These are phyloP conservation scores for Drosophila merina DNA, from an alignment of 2,888 invertebrate species.

Conservation along the genomic window DNA sequence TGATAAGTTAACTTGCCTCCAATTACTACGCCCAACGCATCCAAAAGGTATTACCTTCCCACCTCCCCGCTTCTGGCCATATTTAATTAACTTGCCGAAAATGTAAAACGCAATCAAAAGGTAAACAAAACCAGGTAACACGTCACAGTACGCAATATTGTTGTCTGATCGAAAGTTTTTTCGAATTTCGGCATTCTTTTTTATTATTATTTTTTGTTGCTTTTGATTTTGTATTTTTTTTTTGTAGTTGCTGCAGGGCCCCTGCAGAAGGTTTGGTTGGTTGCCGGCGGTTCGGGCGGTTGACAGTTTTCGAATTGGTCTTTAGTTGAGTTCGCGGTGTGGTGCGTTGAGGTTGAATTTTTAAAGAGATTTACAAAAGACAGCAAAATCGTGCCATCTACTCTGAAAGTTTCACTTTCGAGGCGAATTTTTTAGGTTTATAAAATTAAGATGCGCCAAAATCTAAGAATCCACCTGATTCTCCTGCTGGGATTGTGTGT, in stretches of 20 bases:
- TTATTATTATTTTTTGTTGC: conserved; percentile 27
- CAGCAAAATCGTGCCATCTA: not conserved
- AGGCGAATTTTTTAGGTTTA: conserved; percentile 6
- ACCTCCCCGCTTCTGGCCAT: conserved; percentile 9
- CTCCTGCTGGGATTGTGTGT: conserved; percentile 58
- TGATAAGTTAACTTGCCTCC: conserved; percentile 42
- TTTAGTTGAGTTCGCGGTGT: conserved; percentile 67
- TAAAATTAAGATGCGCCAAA: conserved; percentile 48
- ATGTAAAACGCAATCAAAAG: conserved; percentile 34
- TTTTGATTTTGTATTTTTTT: not conserved
- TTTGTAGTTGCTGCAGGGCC: conserved; percentile 15
- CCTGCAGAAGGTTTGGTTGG: conserved; percentile 30
- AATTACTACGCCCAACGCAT: conserved; percentile 48
- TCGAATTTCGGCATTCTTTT: conserved; percentile 68
- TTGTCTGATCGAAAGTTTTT: conserved; percentile 71
- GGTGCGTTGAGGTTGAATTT: conserved; percentile 50
- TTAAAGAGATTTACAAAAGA: conserved; percentile 11
- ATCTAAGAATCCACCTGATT: conserved; percentile 43
- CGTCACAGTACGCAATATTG: conserved; percentile 56
- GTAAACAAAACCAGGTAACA: conserved; percentile 41
- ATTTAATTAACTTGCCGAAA: conserved; percentile 53
- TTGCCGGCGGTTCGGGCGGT: conserved; percentile 4
- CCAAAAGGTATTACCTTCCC: conserved; percentile 37
- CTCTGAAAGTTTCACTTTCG: conserved; percentile 61
- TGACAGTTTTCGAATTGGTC: conserved; percentile 47